phyloP scores from a whole-genome alignment of 1,140 invertebrate species.

The Maconellicoccus hirsutus region DNA sequence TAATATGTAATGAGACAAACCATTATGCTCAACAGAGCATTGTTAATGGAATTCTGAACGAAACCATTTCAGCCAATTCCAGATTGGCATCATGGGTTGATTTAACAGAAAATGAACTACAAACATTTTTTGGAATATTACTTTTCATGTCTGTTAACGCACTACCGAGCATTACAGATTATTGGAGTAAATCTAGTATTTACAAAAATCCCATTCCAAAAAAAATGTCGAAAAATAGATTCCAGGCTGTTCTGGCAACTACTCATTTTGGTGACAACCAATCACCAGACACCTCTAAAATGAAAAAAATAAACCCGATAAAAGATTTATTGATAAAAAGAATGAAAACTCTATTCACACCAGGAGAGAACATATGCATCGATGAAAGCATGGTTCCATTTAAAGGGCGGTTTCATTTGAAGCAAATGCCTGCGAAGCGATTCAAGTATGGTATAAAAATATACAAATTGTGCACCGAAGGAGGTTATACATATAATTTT shows the following conservation, averaged over 20 bases:
- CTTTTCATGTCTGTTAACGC: constrained; percentile 28
- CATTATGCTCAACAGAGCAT: constrained; percentile 26
- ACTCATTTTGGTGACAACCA: constrained; percentile 31
- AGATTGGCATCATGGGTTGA: constrained; percentile 21
- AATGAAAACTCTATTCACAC: constrained; percentile 29
- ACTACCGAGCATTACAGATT: constrained; percentile 17
- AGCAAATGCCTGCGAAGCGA: constrained; percentile 32
- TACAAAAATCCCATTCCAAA: constrained; percentile 12
- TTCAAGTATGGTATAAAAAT: constrained; percentile 34
- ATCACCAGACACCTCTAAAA: constrained; percentile 25
- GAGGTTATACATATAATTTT: constrained; percentile 32
- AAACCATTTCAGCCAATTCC: neutral
- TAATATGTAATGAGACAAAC: constrained; percentile 30
- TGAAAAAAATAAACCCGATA: constrained; percentile 30
- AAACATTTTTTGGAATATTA: constrained; percentile 29
- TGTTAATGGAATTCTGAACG: constrained; percentile 13
- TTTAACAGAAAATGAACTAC: constrained; percentile 29
- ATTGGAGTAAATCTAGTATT: constrained; percentile 20
- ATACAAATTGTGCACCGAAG: constrained; percentile 33
- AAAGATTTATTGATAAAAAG: constrained; percentile 27
- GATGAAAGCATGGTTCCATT: constrained; percentile 35
- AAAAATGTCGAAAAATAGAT: constrained; percentile 28
- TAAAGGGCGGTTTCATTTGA: constrained; percentile 31
- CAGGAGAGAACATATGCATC: constrained; percentile 31
- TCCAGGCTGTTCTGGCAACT: constrained; percentile 28